Evolutionary conservation across 1,140 invertebrate genomes (phyloP).

Genomic region (Brachionus paranguensis): DNA sequence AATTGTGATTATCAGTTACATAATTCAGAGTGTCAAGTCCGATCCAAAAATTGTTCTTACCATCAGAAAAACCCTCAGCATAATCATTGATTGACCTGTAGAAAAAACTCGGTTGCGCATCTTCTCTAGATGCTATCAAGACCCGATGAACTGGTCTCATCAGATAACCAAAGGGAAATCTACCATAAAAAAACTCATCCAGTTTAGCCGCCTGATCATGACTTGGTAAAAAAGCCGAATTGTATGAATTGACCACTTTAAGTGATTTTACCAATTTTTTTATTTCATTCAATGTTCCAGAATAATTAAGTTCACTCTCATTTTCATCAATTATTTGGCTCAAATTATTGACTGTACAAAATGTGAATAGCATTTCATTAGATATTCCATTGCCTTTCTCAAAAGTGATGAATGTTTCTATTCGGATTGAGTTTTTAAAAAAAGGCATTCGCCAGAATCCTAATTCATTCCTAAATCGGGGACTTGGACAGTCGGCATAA

Average conservation of each 20-base stretch:
- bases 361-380: neutral
- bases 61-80: neutral
- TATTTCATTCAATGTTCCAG: neutral
- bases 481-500: neutral
- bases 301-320: neutral
- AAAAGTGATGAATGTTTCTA: neutral
- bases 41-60: slow-evolving; percentile 3
- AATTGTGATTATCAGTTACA: neutral
- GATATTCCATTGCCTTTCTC: neutral
- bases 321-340: neutral
- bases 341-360: neutral
- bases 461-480: neutral
- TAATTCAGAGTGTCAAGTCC: slow-evolving; percentile 1
- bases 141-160: neutral
- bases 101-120: neutral
- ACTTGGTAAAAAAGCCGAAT: neutral
- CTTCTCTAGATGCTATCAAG: neutral
- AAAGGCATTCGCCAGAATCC: neutral
- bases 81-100: neutral
- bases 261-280: neutral
- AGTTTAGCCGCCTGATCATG: neutral
- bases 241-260: neutral
- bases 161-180: neutral
- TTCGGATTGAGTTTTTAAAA: neutral
- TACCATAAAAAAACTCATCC: neutral